These are phyloP conservation scores for Bergia sp. DNA, from an alignment of 92 coral and sea anemone genomes.

Conservation along the genomic window DNA sequence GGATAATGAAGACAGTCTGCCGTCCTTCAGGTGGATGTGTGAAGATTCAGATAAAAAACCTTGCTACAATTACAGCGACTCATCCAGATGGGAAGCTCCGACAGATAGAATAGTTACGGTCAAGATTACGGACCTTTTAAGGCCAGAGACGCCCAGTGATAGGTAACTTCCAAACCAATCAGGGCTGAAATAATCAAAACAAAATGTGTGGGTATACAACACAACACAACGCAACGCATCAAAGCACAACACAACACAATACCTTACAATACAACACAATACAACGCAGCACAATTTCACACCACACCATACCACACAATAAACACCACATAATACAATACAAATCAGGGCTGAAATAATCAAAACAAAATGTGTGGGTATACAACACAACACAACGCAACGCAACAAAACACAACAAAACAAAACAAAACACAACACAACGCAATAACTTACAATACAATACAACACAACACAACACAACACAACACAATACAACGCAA, in stretches of 20 bases:
- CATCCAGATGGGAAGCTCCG: background rate
- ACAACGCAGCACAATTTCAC: background rate
- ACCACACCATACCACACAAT: background rate
- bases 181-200: too few relatives aligned
- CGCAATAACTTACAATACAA: too few relatives aligned
- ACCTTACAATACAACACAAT: background rate
- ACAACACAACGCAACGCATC: background rate
- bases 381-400: too few relatives aligned
- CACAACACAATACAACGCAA: too few relatives aligned
- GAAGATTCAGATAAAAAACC: constrained; percentile 33
- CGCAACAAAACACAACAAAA: too few relatives aligned
- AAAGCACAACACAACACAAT: background rate
- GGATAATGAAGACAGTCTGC: constrained; percentile 18
- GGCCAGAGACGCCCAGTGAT: constrained; percentile 3
- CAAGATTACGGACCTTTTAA: background rate
- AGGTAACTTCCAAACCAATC: background rate
- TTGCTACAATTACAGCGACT: background rate
- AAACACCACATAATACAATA: background rate
- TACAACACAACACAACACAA: too few relatives aligned
- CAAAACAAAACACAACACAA: too few relatives aligned
- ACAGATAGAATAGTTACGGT: background rate
- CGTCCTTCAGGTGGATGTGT: constrained; percentile 19
- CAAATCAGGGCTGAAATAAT: too few relatives aligned
- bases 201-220: background rate
- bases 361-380: too few relatives aligned